Percentiles rank a stretch among this genome's conserved stretches.
Evolutionary conservation across 2,888 invertebrate species (phyloP).

Genomic region (Andrena minutula): DNA sequence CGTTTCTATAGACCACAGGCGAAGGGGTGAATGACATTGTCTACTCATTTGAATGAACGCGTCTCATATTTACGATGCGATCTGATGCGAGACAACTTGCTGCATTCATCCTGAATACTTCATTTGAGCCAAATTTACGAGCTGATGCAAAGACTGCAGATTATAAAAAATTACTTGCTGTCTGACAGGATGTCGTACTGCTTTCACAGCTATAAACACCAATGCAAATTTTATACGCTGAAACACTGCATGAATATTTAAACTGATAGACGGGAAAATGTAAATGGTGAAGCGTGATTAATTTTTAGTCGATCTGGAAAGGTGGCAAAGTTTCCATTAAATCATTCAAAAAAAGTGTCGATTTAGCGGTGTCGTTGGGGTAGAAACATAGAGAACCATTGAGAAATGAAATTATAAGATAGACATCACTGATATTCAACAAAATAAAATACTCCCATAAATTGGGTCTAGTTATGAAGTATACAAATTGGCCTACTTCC

Average conservation of each 20-base stretch:
- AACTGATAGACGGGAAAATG: not conserved
- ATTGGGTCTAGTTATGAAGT: not conserved
- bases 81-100: too few relatives aligned
- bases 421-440: not conserved
- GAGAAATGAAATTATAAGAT: not conserved
- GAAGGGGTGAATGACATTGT: not conserved
- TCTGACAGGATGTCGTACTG: not conserved
- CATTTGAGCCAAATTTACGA: too few relatives aligned
- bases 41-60: too few relatives aligned
- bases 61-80: too few relatives aligned
- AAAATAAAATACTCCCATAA: not conserved
- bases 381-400: not conserved
- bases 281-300: not conserved
- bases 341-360: not conserved
- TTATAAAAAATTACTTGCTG: not conserved
- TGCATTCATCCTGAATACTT: too few relatives aligned
- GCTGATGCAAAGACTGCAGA: not conserved
- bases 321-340: not conserved
- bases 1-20: not conserved
- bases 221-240: not conserved
- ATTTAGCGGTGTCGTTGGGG: too few relatives aligned
- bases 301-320: constrained; percentile 5
- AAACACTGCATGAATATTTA: not conserved
- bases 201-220: not conserved
- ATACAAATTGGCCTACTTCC: not conserved